Base-by-base conservation (phyloP, 2,797 vertebrate species). In the Microchirus variegatus region DNA sequence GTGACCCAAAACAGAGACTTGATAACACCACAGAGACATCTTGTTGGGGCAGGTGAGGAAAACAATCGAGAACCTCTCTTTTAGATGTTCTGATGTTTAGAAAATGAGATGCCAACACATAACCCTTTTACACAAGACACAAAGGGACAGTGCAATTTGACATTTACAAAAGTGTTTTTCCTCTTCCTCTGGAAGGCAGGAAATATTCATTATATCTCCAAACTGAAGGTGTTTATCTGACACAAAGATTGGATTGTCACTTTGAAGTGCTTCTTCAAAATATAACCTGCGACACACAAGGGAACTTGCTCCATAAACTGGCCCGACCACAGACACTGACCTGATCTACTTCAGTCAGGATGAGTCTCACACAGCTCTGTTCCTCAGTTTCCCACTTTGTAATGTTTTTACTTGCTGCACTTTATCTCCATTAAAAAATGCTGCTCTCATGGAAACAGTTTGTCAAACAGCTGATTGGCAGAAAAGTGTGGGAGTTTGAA, bases 331-430 rank as follows among this genome's bases (percentile, higher is more conserved):
- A 71, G 55, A 63, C 59, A 43, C 60, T 63, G 72, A 67, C 68
- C 73, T 56, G 67, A 52, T 75, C 73, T 77, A 73, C 56, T 72
- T 84, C 65, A 69, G n/a, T 74, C 59, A 66, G 31, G 31, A 31
- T 31, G 49, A 62, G 53, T 53, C 46, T 9, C 37, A 59, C 57
- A 49, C 63, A 77, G 17, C 57, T 53, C 49, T 69, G 68, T 49
- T 53, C 43, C 46, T 73, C 38, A 49, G 5, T 31, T 31, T 31
- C 67, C 60, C 45, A 75, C 56, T 71, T 82, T 81, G 52, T 22
- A 36, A 36, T 37, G 36, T 42, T 19, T 48, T 35, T 3, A 19
- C 53, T 56, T 5, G 37, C 40, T 55, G 55, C 31, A 55, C 48
- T 67, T 47, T 59, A 31, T 47, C 10, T 63, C 13, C 5, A 16